Evolutionary conservation across 1,140 invertebrate genomes (phyloP).

Genomic region (Papilio machaon): DNA sequence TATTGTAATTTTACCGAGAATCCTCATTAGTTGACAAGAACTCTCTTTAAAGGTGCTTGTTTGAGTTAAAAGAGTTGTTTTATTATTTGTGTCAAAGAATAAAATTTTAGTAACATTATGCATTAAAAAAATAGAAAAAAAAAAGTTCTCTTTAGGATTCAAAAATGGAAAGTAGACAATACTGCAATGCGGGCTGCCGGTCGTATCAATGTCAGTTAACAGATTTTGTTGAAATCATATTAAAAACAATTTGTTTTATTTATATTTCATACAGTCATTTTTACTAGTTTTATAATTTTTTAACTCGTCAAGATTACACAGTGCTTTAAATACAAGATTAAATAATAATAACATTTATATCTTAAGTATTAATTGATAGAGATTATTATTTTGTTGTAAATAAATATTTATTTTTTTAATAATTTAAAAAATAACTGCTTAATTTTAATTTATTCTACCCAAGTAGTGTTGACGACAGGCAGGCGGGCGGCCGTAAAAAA

Average conservation of each 20-base stretch:
- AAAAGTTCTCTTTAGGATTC: not conserved
- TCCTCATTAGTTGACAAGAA: slow-evolving; percentile 9
- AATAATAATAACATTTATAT: no score
- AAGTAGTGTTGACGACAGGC: no score
- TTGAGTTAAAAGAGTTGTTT: slow-evolving; percentile 1
- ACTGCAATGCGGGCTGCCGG: slow-evolving; percentile 10
- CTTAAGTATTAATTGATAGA: no score
- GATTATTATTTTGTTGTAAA: no score
- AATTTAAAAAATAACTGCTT: no score
- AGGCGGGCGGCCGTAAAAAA: no score
- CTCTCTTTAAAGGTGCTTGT: not conserved
- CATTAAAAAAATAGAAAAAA: not conserved
- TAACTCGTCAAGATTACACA: not conserved
- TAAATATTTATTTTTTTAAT: no score
- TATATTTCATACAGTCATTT: not conserved
- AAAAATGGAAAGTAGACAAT: slow-evolving; percentile 18
- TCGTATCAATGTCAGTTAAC: slow-evolving; percentile 10
- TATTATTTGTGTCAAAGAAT: not conserved
- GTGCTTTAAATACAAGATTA: no score
- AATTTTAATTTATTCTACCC: no score
- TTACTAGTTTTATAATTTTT: not conserved
- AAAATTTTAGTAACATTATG: not conserved
- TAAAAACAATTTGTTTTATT: not conserved
- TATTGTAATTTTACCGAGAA: slow-evolving; percentile 17
- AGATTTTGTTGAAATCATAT: slow-evolving; percentile 3